Evolutionary conservation across 1,140 invertebrate species (phyloP), one percentile per base, ranked within the genome.

Genomic region (Cotesia vestalis): DNA sequence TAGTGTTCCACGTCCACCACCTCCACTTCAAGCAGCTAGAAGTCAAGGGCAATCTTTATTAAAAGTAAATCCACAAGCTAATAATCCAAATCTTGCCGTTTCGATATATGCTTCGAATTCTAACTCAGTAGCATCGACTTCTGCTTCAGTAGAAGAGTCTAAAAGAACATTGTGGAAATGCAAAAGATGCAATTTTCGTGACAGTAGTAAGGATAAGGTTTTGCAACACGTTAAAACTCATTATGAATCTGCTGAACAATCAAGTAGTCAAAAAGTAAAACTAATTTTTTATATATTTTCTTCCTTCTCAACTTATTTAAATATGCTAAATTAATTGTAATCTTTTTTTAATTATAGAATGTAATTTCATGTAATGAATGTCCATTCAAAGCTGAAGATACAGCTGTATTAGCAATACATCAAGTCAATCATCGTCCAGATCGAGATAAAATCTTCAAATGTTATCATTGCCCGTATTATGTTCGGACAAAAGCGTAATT

Each of bases 101-200:
- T 68, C 71, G 0, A 27, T 63, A 35, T 66, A 71, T 12, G 36
- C 73, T 27, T 17, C 66, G 3, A 60, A 11, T 0, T 20, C 52
- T 36, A 59, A 8, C 66, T 51, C 51, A 36, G 55, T 61, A 9
- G 38, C 74, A 5, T 72, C 78, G 4, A 59, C 63, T 67, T 61
- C 68, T 1, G 55, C 35, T 1, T 27, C 73, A 14, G 17, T 38
- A 0, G 83, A 85, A 4, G 83, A 87, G 9, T 84, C 77, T 9
- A 91, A 91, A 83, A 88, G 90, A 71, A 91, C 90, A 12, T 84
- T 92, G 60, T 93, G 91, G 88, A 94, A 94, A 80, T 96, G 94
- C 81, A 95, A 95, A 85, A 93, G 94, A 79, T 96, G 94, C 78
- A 91, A 91, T 80, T 95, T 93, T 82, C 92, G 91, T 73, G 89